These are phyloP conservation scores for Bucorvus abyssinicus DNA, from an alignment of 2,797 vertebrate species.

Conservation along the genomic window DNA sequence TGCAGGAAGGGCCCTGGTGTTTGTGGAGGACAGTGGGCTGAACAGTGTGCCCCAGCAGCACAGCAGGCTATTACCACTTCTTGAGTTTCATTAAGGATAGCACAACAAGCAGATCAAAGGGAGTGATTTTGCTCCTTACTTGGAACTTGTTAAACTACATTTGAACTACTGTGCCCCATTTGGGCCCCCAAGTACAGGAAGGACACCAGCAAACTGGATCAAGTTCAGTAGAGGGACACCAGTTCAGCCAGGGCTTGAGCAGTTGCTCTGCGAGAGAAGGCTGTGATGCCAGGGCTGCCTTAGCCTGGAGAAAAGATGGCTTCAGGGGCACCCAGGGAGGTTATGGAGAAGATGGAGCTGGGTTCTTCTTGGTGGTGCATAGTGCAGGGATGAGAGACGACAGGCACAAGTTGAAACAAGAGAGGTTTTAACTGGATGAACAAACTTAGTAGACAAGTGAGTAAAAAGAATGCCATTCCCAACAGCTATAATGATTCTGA, in stretches of 20 bases:
- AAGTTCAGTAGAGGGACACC: background rate
- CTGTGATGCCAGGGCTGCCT: background rate
- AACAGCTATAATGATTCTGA: background rate
- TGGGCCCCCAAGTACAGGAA: background rate
- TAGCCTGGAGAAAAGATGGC: background rate
- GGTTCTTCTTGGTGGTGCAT: background rate
- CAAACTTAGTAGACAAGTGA: background rate
- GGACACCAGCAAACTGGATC: background rate
- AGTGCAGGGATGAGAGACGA: background rate
- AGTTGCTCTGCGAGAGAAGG: background rate
- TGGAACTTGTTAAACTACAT: background rate
- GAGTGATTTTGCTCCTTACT: background rate
- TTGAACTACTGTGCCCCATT: background rate
- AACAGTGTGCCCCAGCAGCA: background rate
- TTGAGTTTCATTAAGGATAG: background rate
- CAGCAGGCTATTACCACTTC: background rate
- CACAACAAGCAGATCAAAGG: background rate
- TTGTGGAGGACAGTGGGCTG: background rate
- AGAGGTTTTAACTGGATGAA: background rate
- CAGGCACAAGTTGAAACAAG: background rate
- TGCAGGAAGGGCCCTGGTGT: background rate
- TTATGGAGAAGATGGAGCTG: background rate
- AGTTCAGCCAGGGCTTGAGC: background rate
- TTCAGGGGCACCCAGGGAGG: background rate
- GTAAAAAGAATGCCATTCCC: background rate